These are phyloP conservation scores for Drosophila melanica DNA, from an alignment of 1,140 invertebrate genomes.

Conservation along the genomic window DNA sequence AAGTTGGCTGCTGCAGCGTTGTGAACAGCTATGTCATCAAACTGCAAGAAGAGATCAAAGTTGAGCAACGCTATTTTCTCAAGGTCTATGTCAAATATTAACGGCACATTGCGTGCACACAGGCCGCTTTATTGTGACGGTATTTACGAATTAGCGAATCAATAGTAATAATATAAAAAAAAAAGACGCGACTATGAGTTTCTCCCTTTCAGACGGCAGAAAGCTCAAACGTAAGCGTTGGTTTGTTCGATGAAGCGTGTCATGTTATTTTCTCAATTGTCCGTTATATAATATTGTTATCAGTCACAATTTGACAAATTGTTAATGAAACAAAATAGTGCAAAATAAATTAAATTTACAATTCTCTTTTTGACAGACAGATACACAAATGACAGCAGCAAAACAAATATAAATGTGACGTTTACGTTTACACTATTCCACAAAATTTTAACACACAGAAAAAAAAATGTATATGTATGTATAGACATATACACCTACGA, in stretches of 20 bases:
- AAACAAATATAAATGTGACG: constrained; percentile 70
- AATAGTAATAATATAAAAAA: constrained; percentile 11
- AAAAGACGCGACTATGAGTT: constrained; percentile 6
- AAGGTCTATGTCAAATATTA: constrained; percentile 1
- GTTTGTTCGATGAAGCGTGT: constrained; percentile 20
- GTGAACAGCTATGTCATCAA: constrained; percentile 2
- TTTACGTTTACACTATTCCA: constrained; percentile 43
- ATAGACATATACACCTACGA: neutral
- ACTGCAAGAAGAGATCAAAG: constrained; percentile 39
- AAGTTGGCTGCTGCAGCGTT: neutral
- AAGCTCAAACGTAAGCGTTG: neutral
- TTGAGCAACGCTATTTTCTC: neutral
- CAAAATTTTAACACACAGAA: constrained; percentile 9
- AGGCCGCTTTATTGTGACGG: neutral
- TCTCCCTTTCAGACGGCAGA: neutral
- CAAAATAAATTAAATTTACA: constrained; percentile 11
- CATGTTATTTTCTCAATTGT: constrained; percentile 9
- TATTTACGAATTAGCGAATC: constrained; percentile 4
- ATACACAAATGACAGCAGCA: constrained; percentile 46
- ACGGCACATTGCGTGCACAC: constrained; percentile 17
- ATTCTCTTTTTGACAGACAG: constrained; percentile 33
- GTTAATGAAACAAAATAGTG: constrained; percentile 34
- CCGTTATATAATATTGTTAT: constrained; percentile 44
- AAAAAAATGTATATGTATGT: neutral
- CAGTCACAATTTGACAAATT: constrained; percentile 21